phyloP scores from a whole-genome alignment of 2,797 vertebrate species.

The Myripristis jacobus region DNA sequence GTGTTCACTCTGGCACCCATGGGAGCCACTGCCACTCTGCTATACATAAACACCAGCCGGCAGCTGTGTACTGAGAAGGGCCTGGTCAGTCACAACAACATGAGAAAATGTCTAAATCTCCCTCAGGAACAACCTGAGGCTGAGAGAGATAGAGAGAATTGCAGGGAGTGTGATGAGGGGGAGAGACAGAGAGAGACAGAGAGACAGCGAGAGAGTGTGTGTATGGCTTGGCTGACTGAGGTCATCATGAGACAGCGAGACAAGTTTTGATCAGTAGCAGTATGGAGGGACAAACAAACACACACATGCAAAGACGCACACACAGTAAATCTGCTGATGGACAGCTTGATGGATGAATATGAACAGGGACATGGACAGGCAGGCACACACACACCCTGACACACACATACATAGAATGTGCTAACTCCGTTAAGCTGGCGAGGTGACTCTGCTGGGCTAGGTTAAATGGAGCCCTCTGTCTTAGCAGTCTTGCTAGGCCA shows the following conservation, averaged over 20 bases:
- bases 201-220: neutral
- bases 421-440: conserved; percentile 44
- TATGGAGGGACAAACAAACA: conserved; percentile 7
- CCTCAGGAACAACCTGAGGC: conserved; percentile 27
- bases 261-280: conserved; percentile 37
- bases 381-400: no score
- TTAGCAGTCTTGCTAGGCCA: conserved; percentile 17
- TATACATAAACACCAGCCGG: conserved; percentile 45
- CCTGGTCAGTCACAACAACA: conserved; percentile 48
- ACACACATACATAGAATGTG: conserved; percentile 35
- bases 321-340: neutral
- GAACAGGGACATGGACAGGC: no score
- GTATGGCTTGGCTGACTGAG: no score
- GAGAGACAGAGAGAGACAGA: neutral
- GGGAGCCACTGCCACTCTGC: conserved; percentile 34
- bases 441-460: conserved; percentile 38
- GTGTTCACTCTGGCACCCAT: conserved; percentile 43
- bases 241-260: conserved; percentile 10
- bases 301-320: neutral
- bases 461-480: conserved; percentile 71
- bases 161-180: neutral
- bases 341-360: no score
- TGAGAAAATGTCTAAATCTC: conserved; percentile 36
- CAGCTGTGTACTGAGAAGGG: conserved; percentile 16
- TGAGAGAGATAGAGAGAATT: neutral